Base-by-base conservation (phyloP, 37 sponge, comb jelly and placozoan species). In the Ianthella basta region DNA sequence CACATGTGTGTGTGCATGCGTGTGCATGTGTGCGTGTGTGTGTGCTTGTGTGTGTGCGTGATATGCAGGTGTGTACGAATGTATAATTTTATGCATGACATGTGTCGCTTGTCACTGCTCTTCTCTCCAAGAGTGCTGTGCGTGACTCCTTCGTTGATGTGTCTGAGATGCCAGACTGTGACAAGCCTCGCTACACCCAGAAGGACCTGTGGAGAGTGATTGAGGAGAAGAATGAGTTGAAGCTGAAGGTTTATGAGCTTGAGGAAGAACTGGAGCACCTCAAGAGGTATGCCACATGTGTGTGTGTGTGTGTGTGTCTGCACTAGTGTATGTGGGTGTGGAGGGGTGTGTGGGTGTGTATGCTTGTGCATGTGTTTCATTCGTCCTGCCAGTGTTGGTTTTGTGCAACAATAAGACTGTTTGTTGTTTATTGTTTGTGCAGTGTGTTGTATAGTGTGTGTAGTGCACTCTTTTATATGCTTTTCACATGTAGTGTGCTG, bases 161-260 rank as follows among this genome's bases (percentile, higher is more conserved):
- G 4, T 69, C 70, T 30, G 32, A 34, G 29, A 30, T 69, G 34
- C 33, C 29, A 35, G 70, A 69, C 34, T 16, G 40, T 4, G 78
- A 75, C 53, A 53, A 40, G n/a, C 78, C 78, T 15, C 41, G 78
- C 50, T 75, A 53, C 54, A 75, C 78, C 25, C 37, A 75, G 78
- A 32, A 24, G n/a, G 78, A 75, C 25, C 15, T 75, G 78, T 40
- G 37, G 78, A 50, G 1, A 18, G 54, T 75, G 25, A 5, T 75
- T 75, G 54, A 75, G 23, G 54, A 75, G 54, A 75, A 44, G 54
- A 50, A 75, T 36, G 44, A 75, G 4, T 12, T 53, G 54, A 75
- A 75, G 53, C 18, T 75, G 78, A 50, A 75, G 25, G 37, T 40
- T 15, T 75, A 75, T 50, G 38, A 36, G 37, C 24, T 75, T 2